Conservation (phyloP, 2,113 vertebrate species). For the Corythoichthys intestinalis region DNA sequence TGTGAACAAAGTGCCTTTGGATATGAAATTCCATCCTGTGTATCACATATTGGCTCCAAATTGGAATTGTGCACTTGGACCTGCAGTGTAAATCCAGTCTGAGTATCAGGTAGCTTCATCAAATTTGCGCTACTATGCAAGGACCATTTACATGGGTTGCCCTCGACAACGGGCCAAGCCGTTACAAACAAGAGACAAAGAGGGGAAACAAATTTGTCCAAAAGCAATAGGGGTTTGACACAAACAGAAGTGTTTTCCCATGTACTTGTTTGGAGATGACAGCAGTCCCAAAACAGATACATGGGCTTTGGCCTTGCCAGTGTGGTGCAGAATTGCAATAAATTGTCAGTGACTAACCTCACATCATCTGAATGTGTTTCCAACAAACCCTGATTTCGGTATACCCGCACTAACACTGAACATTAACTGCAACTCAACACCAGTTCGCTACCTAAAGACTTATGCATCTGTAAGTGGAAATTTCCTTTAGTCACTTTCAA, state of each 20-base stretch:
- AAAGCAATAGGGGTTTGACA: constrained; percentile 56
- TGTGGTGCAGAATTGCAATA: not conserved
- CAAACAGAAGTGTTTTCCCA: constrained; percentile 55
- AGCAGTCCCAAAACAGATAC: constrained; percentile 57
- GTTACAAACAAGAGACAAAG: constrained; percentile 60
- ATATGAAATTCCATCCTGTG: not conserved
- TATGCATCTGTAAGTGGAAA: too few species aligned
- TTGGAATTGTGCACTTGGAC: not conserved
- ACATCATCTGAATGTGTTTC: constrained; percentile 23
- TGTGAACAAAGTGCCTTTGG: not conserved
- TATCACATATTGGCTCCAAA: not conserved
- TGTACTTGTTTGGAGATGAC: constrained; percentile 58
- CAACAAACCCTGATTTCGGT: not conserved
- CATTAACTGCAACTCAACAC: not conserved
- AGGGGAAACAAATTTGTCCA: constrained; percentile 49
- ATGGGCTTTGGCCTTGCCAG: constrained; percentile 40
- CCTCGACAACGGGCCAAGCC: constrained; percentile 66
- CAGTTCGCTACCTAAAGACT: too few species aligned
- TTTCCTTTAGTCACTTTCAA: too few species aligned
- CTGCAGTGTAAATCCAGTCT: constrained; percentile 3
- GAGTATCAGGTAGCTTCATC: constrained; percentile 32
- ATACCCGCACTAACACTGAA: not conserved
- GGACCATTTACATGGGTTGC: constrained; percentile 80
- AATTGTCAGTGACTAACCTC: not conserved
- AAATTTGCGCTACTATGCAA: constrained; percentile 51